Base-by-base conservation (phyloP, 2,888 invertebrate species). In the Dasypolia templi region DNA sequence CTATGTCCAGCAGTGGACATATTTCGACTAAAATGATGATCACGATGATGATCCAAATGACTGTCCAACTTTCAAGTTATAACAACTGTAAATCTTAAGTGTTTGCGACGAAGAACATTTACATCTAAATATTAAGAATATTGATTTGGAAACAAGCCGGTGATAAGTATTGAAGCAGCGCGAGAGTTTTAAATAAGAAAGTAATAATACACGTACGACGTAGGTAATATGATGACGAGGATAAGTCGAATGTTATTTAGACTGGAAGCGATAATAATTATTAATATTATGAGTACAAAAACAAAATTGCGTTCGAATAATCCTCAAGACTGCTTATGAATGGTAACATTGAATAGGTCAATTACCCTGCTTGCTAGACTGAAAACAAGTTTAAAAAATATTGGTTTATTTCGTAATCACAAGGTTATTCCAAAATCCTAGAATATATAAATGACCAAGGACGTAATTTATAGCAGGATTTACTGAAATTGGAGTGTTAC, bases 121-220 rank as follows among this genome's bases (percentile, higher is more conserved):
- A n/a, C n/a, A n/a, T n/a, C n/a, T n/a, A n/a, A n/a, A n/a, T n/a
- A n/a, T n/a, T n/a, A n/a, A n/a, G n/a, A n/a, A n/a, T n/a, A n/a
- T n/a, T n/a, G 11, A 42, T 12, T 61, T 6, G 12, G 32, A 29
- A 32, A 66, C 22, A 22, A 56, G 26, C 22, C 39, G 26, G 35
- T 35, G 19, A 11, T 19, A n/a, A 19, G n/a, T 19, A 35, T 26
- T 49, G 29, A 22, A 35, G 12, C 70, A 53, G 17, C 19, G 7
- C 11, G 11, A 49, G 46, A 70, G 42, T n/a, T 51, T 68, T 19
- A 32, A 70, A 42, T 2, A 29, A 22, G 22, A 66, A 32, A 69
- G 1, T 29, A 39, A n/a, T 7, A n/a, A 39, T n/a, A 70, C 12
- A 42, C 32, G 0, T 17, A 22, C 22, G 1, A 44, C 35, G 26